Conservation (phyloP, 53 echinoderm and acorn worm genomes). For the Pentamera pediparva region DNA sequence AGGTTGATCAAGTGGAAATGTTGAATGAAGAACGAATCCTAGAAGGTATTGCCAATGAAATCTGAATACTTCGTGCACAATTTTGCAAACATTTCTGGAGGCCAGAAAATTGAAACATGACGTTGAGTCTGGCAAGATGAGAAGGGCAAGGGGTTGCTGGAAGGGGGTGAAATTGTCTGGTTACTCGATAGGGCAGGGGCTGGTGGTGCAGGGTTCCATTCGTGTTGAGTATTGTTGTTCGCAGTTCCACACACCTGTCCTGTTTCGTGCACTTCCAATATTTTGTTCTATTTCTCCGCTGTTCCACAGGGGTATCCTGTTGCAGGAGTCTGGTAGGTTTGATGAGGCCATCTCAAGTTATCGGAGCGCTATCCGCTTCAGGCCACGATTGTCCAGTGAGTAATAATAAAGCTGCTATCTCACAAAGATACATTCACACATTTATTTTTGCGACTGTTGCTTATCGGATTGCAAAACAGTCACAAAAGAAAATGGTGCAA, state of each 20-base stretch:
- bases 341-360: conserved; percentile 82
- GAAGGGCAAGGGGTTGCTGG: too few species aligned
- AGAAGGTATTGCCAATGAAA: too few species aligned
- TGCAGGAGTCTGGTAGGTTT: conserved; percentile 71
- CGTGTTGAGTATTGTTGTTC: background rate
- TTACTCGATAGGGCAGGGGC: background rate
- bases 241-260: background rate
- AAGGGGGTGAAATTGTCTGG: too few species aligned
- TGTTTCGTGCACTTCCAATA: background rate
- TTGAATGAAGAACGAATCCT: too few species aligned
- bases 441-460: too few species aligned
- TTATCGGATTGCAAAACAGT: too few species aligned
- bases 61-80: too few species aligned
- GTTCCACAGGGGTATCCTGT: conserved; percentile 74
- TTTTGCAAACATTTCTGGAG: background rate
- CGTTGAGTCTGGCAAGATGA: too few species aligned
- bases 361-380: conserved; percentile 77
- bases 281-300: background rate
- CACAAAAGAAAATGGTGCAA: too few species aligned
- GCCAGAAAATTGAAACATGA: too few species aligned
- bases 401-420: background rate
- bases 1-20: too few species aligned
- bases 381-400: conserved; percentile 96
- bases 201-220: background rate
- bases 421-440: background rate